A percentile compares a stretch with the other conserved stretches of the same genome.
These are phyloP conservation scores for Ailurus styani DNA, from an alignment of 2,113 vertebrate species.

Conservation along the genomic window DNA sequence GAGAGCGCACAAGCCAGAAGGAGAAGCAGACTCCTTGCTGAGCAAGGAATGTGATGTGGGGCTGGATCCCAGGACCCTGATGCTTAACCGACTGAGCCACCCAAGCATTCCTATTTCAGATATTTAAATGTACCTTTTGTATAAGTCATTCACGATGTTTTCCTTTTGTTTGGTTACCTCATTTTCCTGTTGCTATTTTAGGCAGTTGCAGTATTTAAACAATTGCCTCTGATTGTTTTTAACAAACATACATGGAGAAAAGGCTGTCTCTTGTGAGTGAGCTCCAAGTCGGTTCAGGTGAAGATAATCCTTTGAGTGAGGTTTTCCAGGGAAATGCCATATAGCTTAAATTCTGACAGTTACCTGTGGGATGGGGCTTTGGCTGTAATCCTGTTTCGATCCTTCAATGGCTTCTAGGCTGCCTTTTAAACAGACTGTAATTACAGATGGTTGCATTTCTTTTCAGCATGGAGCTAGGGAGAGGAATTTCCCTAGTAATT, in stretches of 20 bases:
- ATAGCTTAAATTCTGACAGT: neutral
- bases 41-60: too few species aligned
- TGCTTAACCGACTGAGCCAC: too few species aligned
- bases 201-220: neutral
- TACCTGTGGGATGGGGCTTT: neutral
- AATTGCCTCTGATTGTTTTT: neutral
- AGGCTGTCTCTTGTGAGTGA: neutral
- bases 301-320: neutral
- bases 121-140: neutral
- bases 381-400: neutral
- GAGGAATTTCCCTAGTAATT: neutral
- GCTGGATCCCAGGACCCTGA: too few species aligned
- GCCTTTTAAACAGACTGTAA: neutral
- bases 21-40: too few species aligned
- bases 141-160: neutral
- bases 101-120: neutral
- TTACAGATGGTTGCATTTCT: constrained; percentile 11
- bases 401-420: neutral
- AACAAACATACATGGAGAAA: neutral
- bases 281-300: neutral
- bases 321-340: constrained; percentile 18
- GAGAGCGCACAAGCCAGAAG: too few species aligned
- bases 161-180: neutral
- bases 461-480: neutral
- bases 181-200: neutral